phyloP scores from a whole-genome alignment of 2,113 vertebrate genomes.

The Pholis gunnellus region DNA sequence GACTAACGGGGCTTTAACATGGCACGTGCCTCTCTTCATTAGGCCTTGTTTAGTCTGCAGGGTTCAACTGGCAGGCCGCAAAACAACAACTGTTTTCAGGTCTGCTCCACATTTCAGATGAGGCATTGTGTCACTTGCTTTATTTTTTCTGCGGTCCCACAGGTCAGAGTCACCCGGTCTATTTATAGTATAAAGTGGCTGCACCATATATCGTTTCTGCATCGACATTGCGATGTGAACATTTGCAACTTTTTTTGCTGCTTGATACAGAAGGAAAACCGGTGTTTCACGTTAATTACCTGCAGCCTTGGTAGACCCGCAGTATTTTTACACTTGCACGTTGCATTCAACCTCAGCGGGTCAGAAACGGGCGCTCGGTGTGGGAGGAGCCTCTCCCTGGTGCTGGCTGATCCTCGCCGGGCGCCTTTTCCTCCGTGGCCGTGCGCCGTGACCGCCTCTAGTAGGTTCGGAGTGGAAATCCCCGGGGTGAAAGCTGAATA shows the following conservation, averaged over 20 bases:
- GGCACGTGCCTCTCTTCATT: constrained; percentile 48
- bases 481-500: neutral
- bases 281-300: neutral
- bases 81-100: constrained; percentile 31
- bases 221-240: neutral
- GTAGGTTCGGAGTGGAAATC: neutral
- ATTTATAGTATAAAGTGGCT: neutral
- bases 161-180: neutral
- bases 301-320: neutral
- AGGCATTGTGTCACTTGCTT: neutral
- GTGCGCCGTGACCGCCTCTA: neutral
- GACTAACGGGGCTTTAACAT: constrained; percentile 50
- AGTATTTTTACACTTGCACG: neutral
- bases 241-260: neutral
- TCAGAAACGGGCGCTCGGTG: neutral
- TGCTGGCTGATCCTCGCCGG: neutral
- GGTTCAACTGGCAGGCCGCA: constrained; percentile 22
- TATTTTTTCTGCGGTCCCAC: neutral
- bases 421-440: neutral
- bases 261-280: too few species aligned
- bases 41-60: constrained; percentile 36
- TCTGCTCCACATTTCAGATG: constrained; percentile 7
- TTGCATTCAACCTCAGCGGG: neutral
- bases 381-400: neutral
- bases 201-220: neutral